Evolutionary conservation across 2,888 invertebrate genomes (phyloP), one percentile per base, ranked within the genome.

Genomic region (Ectemnius lituratus): DNA sequence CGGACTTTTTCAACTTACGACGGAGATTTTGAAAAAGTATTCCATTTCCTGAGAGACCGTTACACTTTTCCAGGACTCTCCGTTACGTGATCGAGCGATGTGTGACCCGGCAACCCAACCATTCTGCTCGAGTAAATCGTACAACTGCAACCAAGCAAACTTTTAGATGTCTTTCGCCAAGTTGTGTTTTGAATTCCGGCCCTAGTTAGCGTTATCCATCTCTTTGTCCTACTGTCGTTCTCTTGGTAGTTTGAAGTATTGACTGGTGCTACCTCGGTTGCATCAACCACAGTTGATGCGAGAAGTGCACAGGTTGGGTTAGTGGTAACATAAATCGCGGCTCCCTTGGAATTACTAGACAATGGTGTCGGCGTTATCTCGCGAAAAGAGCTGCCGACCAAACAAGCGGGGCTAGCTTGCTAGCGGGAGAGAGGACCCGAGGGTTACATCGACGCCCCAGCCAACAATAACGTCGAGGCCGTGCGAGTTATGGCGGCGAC

Each of bases 361-460:
- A 47, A 47, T 11, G 47, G 52, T 16, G 52, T 52, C 37, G 59
- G 60, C 27, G 49, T 72, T 72, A 72, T 75, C 72, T 67, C 61
- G 65, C 16, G 67, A 60, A 69, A 69, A 46, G 45, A 60, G 52
- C 59, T 20, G 56, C 66, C 45, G 18, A 66, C 66, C 66, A 70
- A 70, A 66, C 66, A 37, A 47, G 66, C 37, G 27, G 16, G 23
- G 58, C 23, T 14, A n/a, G 56, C 14, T 16, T 16, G 59, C 16
- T 14, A 14, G 16, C 16, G 13, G 14, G 13, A n/a, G 11, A 63
- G n/a, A 46, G 46, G 14, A 11, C 37, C 37, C 37, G 37, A 37
- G 37, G 37, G 37, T 37, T 37, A 37, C 37, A 37, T 37, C 37
- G 37, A 37, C 11, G 37, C 8, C 37, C 11, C 8, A 11, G 8